Conservation (phyloP, 2,797 vertebrate genomes). For the Liparis tanakae region DNA sequence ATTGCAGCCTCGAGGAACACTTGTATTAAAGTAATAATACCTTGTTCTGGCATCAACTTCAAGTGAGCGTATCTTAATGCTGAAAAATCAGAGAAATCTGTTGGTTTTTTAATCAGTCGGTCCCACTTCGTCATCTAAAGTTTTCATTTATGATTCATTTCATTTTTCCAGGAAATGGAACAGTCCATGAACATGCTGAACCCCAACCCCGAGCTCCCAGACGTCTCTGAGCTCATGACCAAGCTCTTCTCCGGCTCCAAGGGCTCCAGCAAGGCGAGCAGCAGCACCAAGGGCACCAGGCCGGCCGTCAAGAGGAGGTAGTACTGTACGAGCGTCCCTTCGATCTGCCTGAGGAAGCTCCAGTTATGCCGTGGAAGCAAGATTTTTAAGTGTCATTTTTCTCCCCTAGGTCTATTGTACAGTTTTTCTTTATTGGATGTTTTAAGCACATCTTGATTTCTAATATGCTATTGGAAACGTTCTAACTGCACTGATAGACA, state of each 20-base stretch:
- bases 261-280: conserved; percentile 91
- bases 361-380: conserved; percentile 56
- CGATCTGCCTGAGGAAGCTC: conserved; percentile 42
- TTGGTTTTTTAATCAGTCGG: no score
- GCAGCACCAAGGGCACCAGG: conserved; percentile 91
- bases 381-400: conserved; percentile 69
- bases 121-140: not conserved
- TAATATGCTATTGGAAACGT: conserved; percentile 53
- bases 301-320: conserved; percentile 96
- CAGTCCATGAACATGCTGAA: conserved; percentile 99
- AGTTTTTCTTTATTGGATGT: conserved; percentile 69
- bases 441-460: conserved; percentile 62
- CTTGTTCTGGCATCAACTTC: not conserved
- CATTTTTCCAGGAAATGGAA: conserved; percentile 95
- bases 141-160: conserved; percentile 19
- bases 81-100: not conserved
- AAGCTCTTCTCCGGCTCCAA: conserved; percentile 97
- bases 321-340: conserved; percentile 59
- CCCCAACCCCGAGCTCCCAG: conserved; percentile 97
- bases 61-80: not conserved
- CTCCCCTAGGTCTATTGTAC: conserved; percentile 66
- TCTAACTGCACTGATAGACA: conserved; percentile 65
- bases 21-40: not conserved
- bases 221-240: conserved; percentile 99
- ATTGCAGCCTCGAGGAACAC: not conserved